Percentiles rank a stretch among this genome's conserved stretches.
Conservation (phyloP, 2,797 vertebrate species). For the Lagorchestes hirsutus region DNA sequence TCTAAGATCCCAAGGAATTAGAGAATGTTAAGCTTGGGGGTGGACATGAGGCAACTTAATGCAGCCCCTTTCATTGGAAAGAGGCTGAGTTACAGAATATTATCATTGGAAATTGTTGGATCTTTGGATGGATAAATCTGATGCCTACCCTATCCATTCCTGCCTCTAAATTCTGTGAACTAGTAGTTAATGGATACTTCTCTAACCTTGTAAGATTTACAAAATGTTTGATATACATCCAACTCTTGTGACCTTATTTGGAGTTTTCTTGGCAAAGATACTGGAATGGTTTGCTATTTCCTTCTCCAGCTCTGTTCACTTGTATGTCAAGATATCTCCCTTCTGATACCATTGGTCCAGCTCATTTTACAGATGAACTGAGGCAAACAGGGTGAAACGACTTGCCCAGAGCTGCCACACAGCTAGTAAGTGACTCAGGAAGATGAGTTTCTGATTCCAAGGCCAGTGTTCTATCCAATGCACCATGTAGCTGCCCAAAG, state of each 20-base stretch:
- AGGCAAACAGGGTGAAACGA: no score
- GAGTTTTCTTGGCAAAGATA: not conserved
- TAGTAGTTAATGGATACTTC: not conserved
- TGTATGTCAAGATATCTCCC: no score
- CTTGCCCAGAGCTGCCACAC: no score
- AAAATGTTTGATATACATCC: not conserved
- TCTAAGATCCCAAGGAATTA: not conserved
- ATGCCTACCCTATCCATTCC: not conserved
- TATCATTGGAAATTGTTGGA: not conserved
- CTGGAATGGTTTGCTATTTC: not conserved
- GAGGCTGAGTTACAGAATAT: not conserved
- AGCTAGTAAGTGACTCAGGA: no score
- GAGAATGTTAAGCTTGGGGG: not conserved
- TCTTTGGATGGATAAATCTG: not conserved
- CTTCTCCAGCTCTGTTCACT: not conserved
- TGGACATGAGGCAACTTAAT: not conserved
- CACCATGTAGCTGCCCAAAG: no score
- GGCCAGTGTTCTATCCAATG: no score
- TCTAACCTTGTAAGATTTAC: not conserved
- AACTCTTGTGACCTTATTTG: not conserved
- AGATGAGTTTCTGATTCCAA: no score
- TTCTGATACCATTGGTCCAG: no score
- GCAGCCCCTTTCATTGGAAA: not conserved
- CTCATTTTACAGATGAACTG: not conserved
- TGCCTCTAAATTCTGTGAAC: not conserved